These are phyloP conservation scores for Hyalella azteca DNA, from an alignment of 2,888 invertebrate species.

Conservation along the genomic window DNA sequence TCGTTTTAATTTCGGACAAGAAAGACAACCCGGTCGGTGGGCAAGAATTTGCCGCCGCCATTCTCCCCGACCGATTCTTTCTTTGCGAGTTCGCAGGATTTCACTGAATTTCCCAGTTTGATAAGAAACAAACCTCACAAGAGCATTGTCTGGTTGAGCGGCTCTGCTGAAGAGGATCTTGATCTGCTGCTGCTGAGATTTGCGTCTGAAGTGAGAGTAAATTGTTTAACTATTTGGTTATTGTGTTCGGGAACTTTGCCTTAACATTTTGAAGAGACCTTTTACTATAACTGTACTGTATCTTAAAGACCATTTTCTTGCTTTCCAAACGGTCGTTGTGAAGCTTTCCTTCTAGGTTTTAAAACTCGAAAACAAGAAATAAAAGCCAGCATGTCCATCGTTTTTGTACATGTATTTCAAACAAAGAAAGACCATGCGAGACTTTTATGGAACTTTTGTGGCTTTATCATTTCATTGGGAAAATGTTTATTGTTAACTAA, in stretches of 20 bases:
- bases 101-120: neutral
- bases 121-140: neutral
- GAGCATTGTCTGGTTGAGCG: constrained; percentile 4
- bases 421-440: no score
- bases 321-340: no score
- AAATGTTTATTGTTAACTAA: no score
- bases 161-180: neutral
- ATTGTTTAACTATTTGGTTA: no score
- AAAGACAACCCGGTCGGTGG: constrained; percentile 3
- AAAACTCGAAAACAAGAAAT: no score
- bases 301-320: neutral
- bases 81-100: neutral
- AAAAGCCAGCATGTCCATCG: no score
- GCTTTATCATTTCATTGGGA: no score
- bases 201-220: neutral
- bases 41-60: neutral
- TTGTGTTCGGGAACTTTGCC: no score
- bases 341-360: no score
- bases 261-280: neutral
- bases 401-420: no score
- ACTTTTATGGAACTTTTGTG: no score
- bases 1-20: constrained; percentile 11
- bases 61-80: neutral
- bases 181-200: neutral
- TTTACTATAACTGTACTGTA: neutral